These are phyloP conservation scores for Trematomus bernacchii DNA, from an alignment of 2,797 vertebrate species.

Conservation along the genomic window DNA sequence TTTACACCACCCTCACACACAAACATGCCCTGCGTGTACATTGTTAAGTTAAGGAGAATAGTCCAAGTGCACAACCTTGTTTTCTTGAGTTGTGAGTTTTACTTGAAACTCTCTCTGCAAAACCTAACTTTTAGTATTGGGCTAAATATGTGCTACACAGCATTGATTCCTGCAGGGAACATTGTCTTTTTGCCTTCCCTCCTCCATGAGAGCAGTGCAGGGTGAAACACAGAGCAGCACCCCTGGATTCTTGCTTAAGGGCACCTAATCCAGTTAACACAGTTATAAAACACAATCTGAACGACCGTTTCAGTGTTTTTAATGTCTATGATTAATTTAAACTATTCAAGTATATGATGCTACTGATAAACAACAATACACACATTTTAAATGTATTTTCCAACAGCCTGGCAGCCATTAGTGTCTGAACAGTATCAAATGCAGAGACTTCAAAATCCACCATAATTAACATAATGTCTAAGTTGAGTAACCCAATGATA, in stretches of 20 bases:
- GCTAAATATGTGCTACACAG: conserved; percentile 14
- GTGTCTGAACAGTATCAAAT: neutral
- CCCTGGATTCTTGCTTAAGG: conserved; percentile 22
- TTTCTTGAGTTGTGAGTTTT: conserved; percentile 19
- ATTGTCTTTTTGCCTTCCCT: conserved; percentile 8
- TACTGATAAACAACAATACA: neutral
- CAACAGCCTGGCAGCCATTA: neutral
- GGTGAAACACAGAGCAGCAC: conserved; percentile 9
- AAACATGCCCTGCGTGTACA: conserved; percentile 1
- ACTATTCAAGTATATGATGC: neutral
- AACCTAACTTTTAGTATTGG: neutral
- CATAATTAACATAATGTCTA: neutral
- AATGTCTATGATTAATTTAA: conserved; percentile 8
- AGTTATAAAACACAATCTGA: neutral
- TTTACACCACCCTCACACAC: neutral
- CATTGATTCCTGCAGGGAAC: conserved; percentile 17
- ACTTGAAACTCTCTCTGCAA: conserved; percentile 10
- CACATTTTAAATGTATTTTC: neutral
- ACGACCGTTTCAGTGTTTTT: neutral
- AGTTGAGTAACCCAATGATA: neutral
- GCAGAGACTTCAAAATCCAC: neutral
- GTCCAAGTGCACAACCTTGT: conserved; percentile 4
- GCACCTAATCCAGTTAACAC: conserved; percentile 13
- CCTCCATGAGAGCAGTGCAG: conserved; percentile 15
- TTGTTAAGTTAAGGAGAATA: neutral